Conservation (phyloP, 1,140 invertebrate genomes). For the Micrasema longulum region DNA sequence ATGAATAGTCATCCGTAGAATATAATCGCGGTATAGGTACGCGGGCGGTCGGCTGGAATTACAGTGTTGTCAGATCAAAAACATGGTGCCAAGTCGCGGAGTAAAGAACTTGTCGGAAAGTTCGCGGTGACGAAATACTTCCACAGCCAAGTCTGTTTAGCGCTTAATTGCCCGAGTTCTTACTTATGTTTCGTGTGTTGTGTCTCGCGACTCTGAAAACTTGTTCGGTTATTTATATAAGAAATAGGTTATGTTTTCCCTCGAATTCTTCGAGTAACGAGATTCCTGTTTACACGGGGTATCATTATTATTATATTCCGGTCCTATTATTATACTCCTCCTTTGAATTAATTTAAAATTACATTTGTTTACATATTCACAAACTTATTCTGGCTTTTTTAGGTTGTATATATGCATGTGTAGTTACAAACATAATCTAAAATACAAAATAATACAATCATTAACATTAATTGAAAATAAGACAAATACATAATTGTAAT, state of each 20-base stretch:
- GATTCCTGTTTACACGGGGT: too few relatives aligned
- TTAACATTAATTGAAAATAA: too few relatives aligned
- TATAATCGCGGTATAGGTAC: background rate
- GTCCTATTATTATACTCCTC: too few relatives aligned
- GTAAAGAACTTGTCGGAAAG: conserved; percentile 16
- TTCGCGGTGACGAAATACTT: conserved; percentile 14
- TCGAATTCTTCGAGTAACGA: background rate
- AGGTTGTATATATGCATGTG: too few relatives aligned
- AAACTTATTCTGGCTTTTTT: too few relatives aligned
- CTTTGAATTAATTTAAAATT: too few relatives aligned
- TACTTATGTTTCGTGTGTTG: background rate
- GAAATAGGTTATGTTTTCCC: background rate
- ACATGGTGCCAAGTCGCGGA: conserved; percentile 1
- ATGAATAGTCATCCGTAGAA: background rate
- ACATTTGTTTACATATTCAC: too few relatives aligned
- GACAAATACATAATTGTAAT: too few relatives aligned
- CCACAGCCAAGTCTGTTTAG: background rate
- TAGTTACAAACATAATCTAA: too few relatives aligned
- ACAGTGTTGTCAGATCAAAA: conserved; percentile 32
- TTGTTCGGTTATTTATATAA: background rate
- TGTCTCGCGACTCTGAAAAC: background rate
- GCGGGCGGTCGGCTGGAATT: background rate
- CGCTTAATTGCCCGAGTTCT: background rate
- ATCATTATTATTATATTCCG: too few relatives aligned
- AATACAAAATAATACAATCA: too few relatives aligned